A percentile compares a stretch with the other conserved stretches of the same genome.
Conservation (phyloP, 2,797 vertebrate genomes). For the Graptemys geographica region DNA sequence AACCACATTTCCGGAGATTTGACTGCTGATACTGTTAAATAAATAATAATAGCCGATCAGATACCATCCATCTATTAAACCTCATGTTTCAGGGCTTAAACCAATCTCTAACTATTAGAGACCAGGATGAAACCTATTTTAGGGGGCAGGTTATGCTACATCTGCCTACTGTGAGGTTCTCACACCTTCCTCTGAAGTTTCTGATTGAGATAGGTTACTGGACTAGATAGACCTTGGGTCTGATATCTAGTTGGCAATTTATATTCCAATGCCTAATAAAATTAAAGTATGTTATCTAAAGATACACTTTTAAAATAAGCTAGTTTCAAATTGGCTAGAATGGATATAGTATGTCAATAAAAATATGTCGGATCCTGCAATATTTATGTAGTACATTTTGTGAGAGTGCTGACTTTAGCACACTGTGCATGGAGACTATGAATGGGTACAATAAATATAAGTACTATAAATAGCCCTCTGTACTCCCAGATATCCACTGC, state of each 20-base stretch:
- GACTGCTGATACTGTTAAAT: not conserved
- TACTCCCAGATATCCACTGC: not conserved
- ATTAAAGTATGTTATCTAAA: constrained; percentile 21
- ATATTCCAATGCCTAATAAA: not conserved
- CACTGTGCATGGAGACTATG: fast-evolving
- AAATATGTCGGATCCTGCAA: not conserved
- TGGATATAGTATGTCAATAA: not conserved
- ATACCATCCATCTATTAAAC: constrained; percentile 49
- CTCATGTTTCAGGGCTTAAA: constrained; percentile 52
- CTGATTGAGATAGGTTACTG: constrained; percentile 27
- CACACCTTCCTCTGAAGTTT: not conserved
- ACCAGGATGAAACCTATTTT: constrained; percentile 52
- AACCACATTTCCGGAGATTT: not conserved
- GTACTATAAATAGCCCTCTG: not conserved
- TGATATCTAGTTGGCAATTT: not conserved
- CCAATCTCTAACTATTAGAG: not conserved
- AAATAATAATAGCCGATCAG: not conserved
- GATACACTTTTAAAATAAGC: constrained; percentile 34
- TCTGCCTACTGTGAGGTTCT: not conserved
- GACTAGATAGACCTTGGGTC: not conserved
- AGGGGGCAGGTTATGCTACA: constrained; percentile 44
- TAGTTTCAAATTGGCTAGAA: not conserved
- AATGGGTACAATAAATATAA: fast-evolving
- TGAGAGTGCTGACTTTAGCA: fast-evolving
- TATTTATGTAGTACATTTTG: not conserved